Evolutionary conservation across 2,113 vertebrate genomes (phyloP), one percentile per base, ranked within the genome.

Genomic region (Damaliscus lunatus): DNA sequence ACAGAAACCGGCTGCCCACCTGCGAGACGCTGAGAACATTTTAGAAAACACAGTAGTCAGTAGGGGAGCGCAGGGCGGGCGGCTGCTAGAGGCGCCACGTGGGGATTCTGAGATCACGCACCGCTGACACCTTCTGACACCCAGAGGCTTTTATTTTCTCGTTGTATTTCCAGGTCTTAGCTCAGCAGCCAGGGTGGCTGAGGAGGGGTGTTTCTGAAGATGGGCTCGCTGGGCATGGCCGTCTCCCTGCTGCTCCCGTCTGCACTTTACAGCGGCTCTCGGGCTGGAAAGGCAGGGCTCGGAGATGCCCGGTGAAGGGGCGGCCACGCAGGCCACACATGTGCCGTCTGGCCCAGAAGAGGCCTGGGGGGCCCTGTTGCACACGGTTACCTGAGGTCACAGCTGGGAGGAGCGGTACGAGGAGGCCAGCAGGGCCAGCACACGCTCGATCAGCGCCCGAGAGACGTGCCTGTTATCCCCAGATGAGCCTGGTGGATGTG

Each of bases 321-420:
- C 36, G 1, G 71, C 71, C 71, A 27, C 29, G 1, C 4, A 33
- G 77, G 8, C 46, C 46, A 31, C 46, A 10, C 46, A 19, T 11
- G 27, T 3, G 3, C 16, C 46, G 0, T 80, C 15, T 12, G 46
- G 77, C 77, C 77, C 46, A 19, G 77, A 11, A 80, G 29, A 48
- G 16, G 29, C 15, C 43, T 11, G 77, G 46, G 43, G 77, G 43
- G 13, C 43, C 43, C 27, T 3, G 1, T 0, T 3, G 43, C 27
- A 17, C 43, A 19, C 21, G 0, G 2, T 1, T 2, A 17, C 1
- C 77, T 33, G 46, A 31, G 16, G 46, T 33, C 46, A 1, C 8
- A 6, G 8, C 46, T 33, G 5, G 5, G 10, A 50, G 77, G 15
- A 17, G 1, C 3, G 16, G 6, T 2, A 6, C 16, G 29, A 50